Evolutionary conservation across 2,797 vertebrate genomes (phyloP).

Genomic region (Enteromius radiatus): DNA sequence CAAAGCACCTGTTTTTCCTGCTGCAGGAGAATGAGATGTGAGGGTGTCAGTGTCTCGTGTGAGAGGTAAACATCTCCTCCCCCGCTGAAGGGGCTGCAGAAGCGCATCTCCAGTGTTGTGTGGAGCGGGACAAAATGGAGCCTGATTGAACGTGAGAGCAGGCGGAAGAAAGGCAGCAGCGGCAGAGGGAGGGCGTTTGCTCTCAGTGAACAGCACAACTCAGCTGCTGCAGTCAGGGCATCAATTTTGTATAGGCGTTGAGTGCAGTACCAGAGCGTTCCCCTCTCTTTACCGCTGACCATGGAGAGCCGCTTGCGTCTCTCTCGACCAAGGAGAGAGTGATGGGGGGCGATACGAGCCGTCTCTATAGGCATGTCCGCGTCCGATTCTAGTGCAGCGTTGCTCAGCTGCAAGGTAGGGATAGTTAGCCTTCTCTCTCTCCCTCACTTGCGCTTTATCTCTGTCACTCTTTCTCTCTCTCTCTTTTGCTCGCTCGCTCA

Average conservation of each 20-base stretch:
- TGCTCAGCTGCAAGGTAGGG: slow-evolving; percentile 77
- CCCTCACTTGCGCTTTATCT: slow-evolving; percentile 50
- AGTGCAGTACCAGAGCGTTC: slow-evolving; percentile 52
- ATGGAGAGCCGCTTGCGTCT: slow-evolving; percentile 51
- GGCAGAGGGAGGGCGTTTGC: slow-evolving; percentile 61
- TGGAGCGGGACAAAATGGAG: slow-evolving; percentile 49
- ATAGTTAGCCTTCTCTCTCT: slow-evolving; percentile 35
- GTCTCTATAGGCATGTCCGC: slow-evolving; percentile 78
- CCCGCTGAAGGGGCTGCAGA: slow-evolving; percentile 13
- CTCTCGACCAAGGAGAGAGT: slow-evolving; percentile 46
- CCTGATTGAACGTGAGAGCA: slow-evolving; percentile 51
- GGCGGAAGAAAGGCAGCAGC: slow-evolving; percentile 58
- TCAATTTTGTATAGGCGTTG: slow-evolving; percentile 79
- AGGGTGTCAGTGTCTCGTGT: slow-evolving; percentile 3
- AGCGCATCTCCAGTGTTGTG: slow-evolving; percentile 29
- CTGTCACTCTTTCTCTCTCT: slow-evolving; percentile 51
- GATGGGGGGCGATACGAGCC: slow-evolving; percentile 59
- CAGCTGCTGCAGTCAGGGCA: slow-evolving; percentile 76
- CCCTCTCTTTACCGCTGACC: slow-evolving; percentile 33
- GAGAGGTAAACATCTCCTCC: slow-evolving; percentile 44
- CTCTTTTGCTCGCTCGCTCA: slow-evolving; percentile 22
- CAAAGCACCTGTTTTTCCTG: slow-evolving; percentile 1
- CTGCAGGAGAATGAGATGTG: slow-evolving; percentile 19
- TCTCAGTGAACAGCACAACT: slow-evolving; percentile 48
- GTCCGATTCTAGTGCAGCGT: slow-evolving; percentile 81